phyloP scores from a whole-genome alignment of 2,113 vertebrate genomes.

The Plotosus lineatus region DNA sequence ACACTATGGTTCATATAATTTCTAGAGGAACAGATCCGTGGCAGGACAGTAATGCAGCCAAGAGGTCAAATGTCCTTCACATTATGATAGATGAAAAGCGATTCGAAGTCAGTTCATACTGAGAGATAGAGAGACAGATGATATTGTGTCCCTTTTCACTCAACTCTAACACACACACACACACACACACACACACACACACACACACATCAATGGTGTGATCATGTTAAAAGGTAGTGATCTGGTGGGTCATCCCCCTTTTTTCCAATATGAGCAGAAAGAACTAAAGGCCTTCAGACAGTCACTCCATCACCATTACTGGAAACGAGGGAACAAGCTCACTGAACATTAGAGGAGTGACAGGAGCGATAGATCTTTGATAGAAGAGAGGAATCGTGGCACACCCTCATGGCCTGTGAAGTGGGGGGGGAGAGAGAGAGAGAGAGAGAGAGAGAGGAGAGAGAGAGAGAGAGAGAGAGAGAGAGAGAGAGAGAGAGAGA shows the following conservation, averaged over 20 bases:
- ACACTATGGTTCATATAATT: neutral
- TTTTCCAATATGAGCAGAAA: slow-evolving; percentile 63
- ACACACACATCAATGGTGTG: slow-evolving; percentile 9
- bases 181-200: slow-evolving; percentile 9
- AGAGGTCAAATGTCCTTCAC: slow-evolving; percentile 15
- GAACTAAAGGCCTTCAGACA: slow-evolving; percentile 64
- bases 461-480: slow-evolving; percentile 61
- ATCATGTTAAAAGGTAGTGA: slow-evolving; percentile 35
- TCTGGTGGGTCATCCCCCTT: slow-evolving; percentile 34
- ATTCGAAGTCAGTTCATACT: slow-evolving; percentile 8
- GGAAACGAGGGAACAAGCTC: slow-evolving; percentile 71
- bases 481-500: slow-evolving; percentile 58
- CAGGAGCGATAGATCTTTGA: slow-evolving; percentile 69
- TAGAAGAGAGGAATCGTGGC: slow-evolving; percentile 56
- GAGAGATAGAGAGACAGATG: slow-evolving; percentile 31
- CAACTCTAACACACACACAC: slow-evolving; percentile 7
- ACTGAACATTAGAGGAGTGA: slow-evolving; percentile 67
- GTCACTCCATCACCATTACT: slow-evolving; percentile 79
- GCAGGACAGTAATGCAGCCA: neutral
- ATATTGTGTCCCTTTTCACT: neutral
- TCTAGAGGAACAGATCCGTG: neutral
- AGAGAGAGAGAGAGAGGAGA: slow-evolving; percentile 61
- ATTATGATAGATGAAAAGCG: slow-evolving; percentile 28
- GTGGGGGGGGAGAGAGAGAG: slow-evolving; percentile 59
- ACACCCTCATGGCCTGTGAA: slow-evolving; percentile 59